Evolutionary conservation across 2,797 vertebrate genomes (phyloP), one percentile per base, ranked within the genome.

Genomic region (Pangasius macronema): DNA sequence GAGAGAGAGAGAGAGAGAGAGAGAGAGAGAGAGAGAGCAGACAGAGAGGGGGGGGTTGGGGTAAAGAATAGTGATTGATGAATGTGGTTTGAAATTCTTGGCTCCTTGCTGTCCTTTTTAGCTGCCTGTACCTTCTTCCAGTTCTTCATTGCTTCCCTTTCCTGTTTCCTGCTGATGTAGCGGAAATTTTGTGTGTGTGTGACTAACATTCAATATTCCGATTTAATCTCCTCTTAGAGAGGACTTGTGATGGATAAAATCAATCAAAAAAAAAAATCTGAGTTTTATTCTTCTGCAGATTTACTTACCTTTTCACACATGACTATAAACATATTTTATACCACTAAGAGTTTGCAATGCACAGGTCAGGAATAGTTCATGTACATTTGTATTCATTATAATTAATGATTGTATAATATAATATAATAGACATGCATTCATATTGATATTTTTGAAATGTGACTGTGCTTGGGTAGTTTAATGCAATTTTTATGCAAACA

Each of bases 151-250:
- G 57, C n/a, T 27, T 75, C 51, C 18, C 63, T 36, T 46, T 84
- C 5, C 42, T 18, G n/a, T 72, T 82, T 85, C 36, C 61, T 77
- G 83, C 86, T 89, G 59, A 87, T 68, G n/a, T 51, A 51, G 86
- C 72, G 65, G 27, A 53, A 39, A 39, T 14, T 76, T 7, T 82
- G 8, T 49, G 59, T 84, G 49, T 85, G 65, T 85, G 76, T 85
- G 9, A 57, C 24, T 51, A 63, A 53, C 67, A 85, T 85, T 72
- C 77, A 82, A 57, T 88, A 82, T 88, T 88, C 77, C 33, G 68
- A 88, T 88, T 85, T 88, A 82, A 88, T 88, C 87, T 85, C 46
- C 68, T 65, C 70, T 85, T 88, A 75, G 30, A 82, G 63, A 76
- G n/a, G 70, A 85, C 67, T 67, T 82, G 83, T 65, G 53, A 49